Evolutionary conservation across 2,113 vertebrate genomes (phyloP).

Genomic region (Oncorhynchus kisutch): DNA sequence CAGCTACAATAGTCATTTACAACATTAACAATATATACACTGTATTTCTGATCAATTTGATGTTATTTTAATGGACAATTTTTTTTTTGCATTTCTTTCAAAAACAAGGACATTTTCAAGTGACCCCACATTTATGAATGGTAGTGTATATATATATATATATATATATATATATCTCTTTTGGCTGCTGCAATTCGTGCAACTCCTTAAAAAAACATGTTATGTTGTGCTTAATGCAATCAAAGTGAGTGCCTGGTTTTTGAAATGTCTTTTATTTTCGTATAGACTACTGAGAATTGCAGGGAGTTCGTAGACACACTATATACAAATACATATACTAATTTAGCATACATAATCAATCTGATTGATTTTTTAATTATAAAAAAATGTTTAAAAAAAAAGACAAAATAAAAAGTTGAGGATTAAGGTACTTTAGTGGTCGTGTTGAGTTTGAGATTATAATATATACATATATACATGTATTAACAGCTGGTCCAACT

Average conservation of each 20-base stretch:
- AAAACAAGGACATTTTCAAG: too few relatives aligned
- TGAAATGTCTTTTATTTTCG: conserved; percentile 64
- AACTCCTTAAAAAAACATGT: conserved; percentile 79
- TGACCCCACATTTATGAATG: too few relatives aligned
- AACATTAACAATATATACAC: too few relatives aligned
- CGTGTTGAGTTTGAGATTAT: conserved; percentile 43
- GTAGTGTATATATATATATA: too few relatives aligned
- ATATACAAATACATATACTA: neutral
- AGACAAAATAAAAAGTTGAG: conserved; percentile 18
- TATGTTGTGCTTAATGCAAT: conserved; percentile 84
- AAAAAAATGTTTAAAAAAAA: too few relatives aligned
- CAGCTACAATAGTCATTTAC: too few relatives aligned
- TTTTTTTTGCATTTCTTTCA: too few relatives aligned
- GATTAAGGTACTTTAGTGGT: conserved; percentile 36
- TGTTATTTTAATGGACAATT: conserved; percentile 34
- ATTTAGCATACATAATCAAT: neutral
- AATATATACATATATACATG: too few relatives aligned
- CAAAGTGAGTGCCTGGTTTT: conserved; percentile 85
- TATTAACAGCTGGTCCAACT: conserved; percentile 43
- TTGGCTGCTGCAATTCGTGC: conserved; percentile 81
- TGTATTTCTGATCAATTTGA: too few relatives aligned
- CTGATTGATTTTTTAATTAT: conserved; percentile 33
- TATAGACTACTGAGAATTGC: conserved; percentile 73
- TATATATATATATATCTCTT: conserved; percentile 57
- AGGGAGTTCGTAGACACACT: conserved; percentile 79